Base-by-base conservation (phyloP, 2,888 invertebrate genomes). In the Athalia cordata region DNA sequence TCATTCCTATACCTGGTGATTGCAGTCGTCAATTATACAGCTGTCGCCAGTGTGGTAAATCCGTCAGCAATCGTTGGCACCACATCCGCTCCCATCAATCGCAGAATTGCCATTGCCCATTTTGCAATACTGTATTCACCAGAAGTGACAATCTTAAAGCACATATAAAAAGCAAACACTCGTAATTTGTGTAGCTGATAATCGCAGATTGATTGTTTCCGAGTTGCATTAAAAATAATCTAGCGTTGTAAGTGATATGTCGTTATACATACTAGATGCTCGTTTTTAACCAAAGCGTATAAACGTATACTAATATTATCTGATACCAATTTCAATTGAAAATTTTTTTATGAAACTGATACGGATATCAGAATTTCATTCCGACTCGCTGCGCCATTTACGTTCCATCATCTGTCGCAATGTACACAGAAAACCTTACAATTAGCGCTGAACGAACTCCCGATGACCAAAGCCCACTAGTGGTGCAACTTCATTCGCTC, bases 81-180 rank as follows among this genome's bases (percentile, higher is more conserved):
- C 94, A 94, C 86, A 91, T 93, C 89, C 93, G 93, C 87, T 93
- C 93, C 55, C 94, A 94, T 87, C 92, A 92, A 82, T 93, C 93
- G 13, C 93, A 93, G 84, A 92, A 92, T 84, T 93, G 93, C 87
- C 92, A 92, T 85, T 94, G 94, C 83, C 93, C 94, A 3, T 89
- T 93, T 84, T 94, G 93, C 88, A 92, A 92, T 66, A 93, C 93
- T 82, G 92, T 92, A 77, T 92, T 94, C 85, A 94, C 94, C 65
- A 91, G 94, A 80, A 94, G 93, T 81, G 94, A 94, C 88, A 94
- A 94, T 88, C 92, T 94, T 86, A 94, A 94, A 90, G 92, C 93
- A 79, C 94, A 94, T 88, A 92, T 94, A 82, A 92, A 92, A 84
- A 92, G 92, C 90, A 94, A 94, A 89, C 94, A 94, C 87, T 82